A percentile compares a stretch with the other conserved stretches of the same genome.
phyloP scores from a whole-genome alignment of 2,113 vertebrate species.

The Malurus cyaneus region DNA sequence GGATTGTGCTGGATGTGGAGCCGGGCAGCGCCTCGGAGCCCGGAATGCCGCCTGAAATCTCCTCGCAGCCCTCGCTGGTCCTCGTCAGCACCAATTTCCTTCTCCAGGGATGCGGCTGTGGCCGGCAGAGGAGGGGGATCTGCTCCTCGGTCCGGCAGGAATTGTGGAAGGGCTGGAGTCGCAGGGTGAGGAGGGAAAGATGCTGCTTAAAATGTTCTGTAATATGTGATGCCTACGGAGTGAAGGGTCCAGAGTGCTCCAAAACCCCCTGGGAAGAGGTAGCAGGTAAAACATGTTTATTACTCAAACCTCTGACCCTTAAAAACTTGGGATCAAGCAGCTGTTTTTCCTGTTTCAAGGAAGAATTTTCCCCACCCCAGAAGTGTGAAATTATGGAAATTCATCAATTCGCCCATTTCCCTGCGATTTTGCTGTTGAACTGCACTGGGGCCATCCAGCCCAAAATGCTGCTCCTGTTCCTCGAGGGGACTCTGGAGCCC shows the following conservation, averaged over 20 bases:
- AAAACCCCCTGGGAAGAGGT: background rate
- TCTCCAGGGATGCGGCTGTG: accelerated
- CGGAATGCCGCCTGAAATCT: background rate
- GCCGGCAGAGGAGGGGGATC: background rate
- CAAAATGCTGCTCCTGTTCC: background rate
- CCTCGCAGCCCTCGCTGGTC: accelerated
- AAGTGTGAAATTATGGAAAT: background rate
- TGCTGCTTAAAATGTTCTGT: background rate
- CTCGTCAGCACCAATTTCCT: accelerated
- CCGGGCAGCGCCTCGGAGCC: accelerated
- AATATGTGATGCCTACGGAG: background rate
- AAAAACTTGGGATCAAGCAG: background rate
- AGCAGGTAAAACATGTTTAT: background rate
- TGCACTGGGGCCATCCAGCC: background rate
- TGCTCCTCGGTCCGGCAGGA: background rate
- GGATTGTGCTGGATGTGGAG: accelerated
- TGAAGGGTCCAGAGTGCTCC: background rate
- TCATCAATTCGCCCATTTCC: background rate
- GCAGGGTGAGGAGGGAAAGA: background rate
- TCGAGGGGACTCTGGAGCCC: background rate
- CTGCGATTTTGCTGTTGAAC: background rate
- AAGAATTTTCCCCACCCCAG: background rate
- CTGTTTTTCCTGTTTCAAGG: background rate
- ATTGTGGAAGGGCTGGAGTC: background rate
- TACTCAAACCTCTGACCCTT: background rate